phyloP scores from a whole-genome alignment of 1,140 invertebrate genomes.

The Aphis gossypii region DNA sequence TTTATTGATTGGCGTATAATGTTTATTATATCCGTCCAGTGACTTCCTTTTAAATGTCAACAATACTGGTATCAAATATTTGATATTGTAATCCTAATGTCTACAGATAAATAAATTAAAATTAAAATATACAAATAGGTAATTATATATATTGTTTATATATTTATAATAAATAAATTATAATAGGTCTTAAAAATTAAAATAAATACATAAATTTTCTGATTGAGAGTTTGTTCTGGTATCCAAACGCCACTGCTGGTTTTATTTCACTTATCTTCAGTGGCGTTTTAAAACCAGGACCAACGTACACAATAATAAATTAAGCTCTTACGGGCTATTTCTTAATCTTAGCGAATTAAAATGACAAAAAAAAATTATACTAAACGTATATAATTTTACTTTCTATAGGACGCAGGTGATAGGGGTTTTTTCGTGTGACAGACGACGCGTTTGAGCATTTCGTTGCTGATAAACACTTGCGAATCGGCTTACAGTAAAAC shows the following conservation, averaged over 20 bases:
- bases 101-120: background rate
- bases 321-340: background rate
- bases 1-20: background rate
- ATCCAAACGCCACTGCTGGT: constrained; percentile 42
- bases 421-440: background rate
- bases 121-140: background rate
- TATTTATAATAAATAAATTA: background rate
- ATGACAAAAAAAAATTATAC: background rate
- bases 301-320: constrained; percentile 18
- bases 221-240: constrained; percentile 11
- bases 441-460: background rate
- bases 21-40: background rate
- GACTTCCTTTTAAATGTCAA: background rate
- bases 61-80: background rate
- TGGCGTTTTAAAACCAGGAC: constrained; percentile 48
- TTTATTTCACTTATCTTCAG: background rate
- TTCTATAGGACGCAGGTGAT: background rate
- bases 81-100: background rate
- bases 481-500: background rate
- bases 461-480: background rate
- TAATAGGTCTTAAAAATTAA: background rate
- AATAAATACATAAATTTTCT: constrained; percentile 7
- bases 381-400: background rate
- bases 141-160: background rate
- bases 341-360: background rate